phyloP scores from a whole-genome alignment of 2,113 vertebrate genomes.

The Brienomyrus brachyistius region DNA sequence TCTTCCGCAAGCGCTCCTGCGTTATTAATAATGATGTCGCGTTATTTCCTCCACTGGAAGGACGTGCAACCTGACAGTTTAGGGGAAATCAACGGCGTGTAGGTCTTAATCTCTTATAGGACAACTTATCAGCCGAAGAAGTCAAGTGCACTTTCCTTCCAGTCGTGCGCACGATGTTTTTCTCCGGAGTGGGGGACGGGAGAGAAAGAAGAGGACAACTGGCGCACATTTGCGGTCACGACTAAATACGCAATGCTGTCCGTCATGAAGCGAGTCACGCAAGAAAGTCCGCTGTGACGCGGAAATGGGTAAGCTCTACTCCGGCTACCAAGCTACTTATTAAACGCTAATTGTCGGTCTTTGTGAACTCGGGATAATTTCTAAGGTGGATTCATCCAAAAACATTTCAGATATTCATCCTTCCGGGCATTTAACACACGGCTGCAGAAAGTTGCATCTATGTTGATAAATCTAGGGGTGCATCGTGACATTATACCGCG shows the following conservation, averaged over 20 bases:
- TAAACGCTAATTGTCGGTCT: slow-evolving; percentile 1
- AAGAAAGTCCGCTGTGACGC: slow-evolving; percentile 56
- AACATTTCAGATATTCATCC: not conserved
- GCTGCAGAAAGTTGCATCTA: not conserved
- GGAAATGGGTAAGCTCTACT: slow-evolving; percentile 28
- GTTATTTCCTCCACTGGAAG: slow-evolving; percentile 31
- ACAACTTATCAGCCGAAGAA: not conserved
- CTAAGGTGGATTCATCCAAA: slow-evolving; percentile 8
- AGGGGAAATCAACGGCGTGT: not conserved
- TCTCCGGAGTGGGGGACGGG: slow-evolving; percentile 26
- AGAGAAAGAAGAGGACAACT: slow-evolving; percentile 29
- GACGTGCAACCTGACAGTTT: slow-evolving; percentile 13
- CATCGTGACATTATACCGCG: not conserved
- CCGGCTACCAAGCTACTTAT: slow-evolving; percentile 9
- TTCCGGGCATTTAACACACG: not conserved
- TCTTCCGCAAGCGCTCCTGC: slow-evolving; percentile 26
- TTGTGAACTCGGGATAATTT: slow-evolving; percentile 21
- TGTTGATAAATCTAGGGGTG: not conserved
- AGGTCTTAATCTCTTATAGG: too few species aligned
- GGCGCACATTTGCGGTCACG: slow-evolving; percentile 49
- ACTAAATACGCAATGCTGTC: slow-evolving; percentile 43
- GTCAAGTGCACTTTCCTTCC: not conserved
- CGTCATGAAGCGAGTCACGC: slow-evolving; percentile 56
- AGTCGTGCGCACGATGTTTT: slow-evolving; percentile 1
- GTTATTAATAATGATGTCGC: slow-evolving; percentile 35